Evolutionary conservation across 2,797 vertebrate species (phyloP).

Genomic region (Hoplostethus atlanticus): DNA sequence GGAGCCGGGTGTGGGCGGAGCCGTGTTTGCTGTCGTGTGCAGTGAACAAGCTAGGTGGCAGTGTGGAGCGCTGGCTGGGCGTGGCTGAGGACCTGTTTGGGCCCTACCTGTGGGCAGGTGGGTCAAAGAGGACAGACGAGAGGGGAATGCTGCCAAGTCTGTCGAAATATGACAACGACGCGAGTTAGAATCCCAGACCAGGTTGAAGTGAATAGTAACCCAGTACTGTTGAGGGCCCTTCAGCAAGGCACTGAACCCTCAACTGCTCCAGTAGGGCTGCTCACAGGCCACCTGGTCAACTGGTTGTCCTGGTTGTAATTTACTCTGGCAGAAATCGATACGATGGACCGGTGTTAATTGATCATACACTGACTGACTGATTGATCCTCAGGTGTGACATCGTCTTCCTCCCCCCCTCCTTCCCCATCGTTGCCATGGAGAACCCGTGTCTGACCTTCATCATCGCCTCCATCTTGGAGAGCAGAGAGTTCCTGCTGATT

Average conservation of each 20-base stretch:
- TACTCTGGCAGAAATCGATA: too few species aligned
- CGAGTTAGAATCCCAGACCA: too few species aligned
- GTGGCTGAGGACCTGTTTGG: conserved; percentile 94
- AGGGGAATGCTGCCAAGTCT: too few species aligned
- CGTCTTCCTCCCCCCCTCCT: conserved; percentile 96
- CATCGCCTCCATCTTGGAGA: conserved; percentile 97
- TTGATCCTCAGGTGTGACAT: conserved; percentile 90
- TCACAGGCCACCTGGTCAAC: too few species aligned
- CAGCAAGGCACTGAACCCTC: too few species aligned
- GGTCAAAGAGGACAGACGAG: neutral
- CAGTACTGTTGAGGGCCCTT: too few species aligned
- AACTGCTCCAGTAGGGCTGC: too few species aligned
- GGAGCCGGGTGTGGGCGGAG: conserved; percentile 98
- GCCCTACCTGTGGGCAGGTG: conserved; percentile 96
- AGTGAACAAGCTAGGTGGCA: conserved; percentile 92
- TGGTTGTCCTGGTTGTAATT: too few species aligned
- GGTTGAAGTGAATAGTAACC: too few species aligned
- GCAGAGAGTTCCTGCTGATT: conserved; percentile 94
- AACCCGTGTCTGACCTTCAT: conserved; percentile 98
- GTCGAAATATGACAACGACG: too few species aligned
- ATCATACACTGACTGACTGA: neutral
- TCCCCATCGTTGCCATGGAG: conserved; percentile 99
- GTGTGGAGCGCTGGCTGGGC: conserved; percentile 93
- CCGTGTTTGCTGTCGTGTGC: conserved; percentile 93
- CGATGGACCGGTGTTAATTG: neutral